Percentiles rank a stretch among this genome's conserved stretches.
phyloP scores from a whole-genome alignment of 53 echinoderm and acorn worm species.

The Astropecten irregularis region DNA sequence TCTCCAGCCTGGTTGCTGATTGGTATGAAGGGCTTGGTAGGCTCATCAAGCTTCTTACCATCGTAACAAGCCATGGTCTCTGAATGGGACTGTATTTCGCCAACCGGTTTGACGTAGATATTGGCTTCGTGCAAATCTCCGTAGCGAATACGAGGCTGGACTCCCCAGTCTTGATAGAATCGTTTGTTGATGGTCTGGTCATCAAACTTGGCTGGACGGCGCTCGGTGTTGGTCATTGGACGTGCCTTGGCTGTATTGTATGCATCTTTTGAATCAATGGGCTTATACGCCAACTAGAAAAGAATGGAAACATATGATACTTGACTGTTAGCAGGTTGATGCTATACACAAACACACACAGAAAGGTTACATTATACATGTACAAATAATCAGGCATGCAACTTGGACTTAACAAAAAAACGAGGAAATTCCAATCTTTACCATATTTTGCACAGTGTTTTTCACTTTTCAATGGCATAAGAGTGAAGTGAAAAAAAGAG shows the following conservation, averaged over 20 bases:
- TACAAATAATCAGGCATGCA: no score
- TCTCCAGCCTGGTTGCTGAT: slow-evolving; percentile 31
- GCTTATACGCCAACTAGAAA: slow-evolving; percentile 81
- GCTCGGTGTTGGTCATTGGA: slow-evolving; percentile 71
- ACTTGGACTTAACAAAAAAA: no score
- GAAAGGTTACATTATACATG: no score
- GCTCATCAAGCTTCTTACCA: slow-evolving; percentile 51
- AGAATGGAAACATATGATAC: background rate
- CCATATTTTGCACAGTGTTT: no score
- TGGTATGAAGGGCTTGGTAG: slow-evolving; percentile 64
- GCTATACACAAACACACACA: no score
- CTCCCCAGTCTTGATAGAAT: slow-evolving; percentile 92
- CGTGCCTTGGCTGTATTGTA: slow-evolving; percentile 51
- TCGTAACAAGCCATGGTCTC: slow-evolving; percentile 72
- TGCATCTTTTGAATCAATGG: slow-evolving; percentile 58
- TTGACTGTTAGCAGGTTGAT: no score
- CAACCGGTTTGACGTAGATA: slow-evolving; percentile 75
- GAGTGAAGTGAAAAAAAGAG: no score
- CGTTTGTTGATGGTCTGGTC: slow-evolving; percentile 94
- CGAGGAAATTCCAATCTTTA: no score
- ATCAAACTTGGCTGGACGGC: slow-evolving; percentile 77
- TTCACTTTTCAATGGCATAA: no score
- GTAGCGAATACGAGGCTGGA: slow-evolving; percentile 85
- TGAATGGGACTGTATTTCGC: slow-evolving; percentile 72
- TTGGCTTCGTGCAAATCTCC: slow-evolving; percentile 87